Evolutionary conservation across 1,140 invertebrate genomes (phyloP).

Genomic region (Drosophila nigromelanica): DNA sequence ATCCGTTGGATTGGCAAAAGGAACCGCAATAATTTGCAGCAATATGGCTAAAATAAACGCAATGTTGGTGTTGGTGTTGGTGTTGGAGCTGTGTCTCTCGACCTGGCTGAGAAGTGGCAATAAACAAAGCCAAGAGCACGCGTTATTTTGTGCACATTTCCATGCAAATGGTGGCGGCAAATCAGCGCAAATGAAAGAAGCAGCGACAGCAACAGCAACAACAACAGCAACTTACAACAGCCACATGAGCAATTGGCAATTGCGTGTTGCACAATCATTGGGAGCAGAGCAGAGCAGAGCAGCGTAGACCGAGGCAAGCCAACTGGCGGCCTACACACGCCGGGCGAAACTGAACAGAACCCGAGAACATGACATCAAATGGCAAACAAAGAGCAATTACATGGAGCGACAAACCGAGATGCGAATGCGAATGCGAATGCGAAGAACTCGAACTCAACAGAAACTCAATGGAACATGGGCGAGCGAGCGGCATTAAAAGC

Average conservation of each 20-base stretch:
- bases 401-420: constrained; percentile 48
- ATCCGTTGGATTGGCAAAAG: constrained; percentile 58
- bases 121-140: constrained; percentile 76
- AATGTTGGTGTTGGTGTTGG: constrained; percentile 29
- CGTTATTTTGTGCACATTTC: constrained; percentile 71
- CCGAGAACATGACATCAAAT: constrained; percentile 75
- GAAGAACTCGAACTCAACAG: neutral
- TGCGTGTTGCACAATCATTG: constrained; percentile 79
- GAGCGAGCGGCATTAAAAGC: constrained; percentile 58
- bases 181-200: constrained; percentile 66
- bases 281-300: constrained; percentile 32
- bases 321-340: constrained; percentile 66
- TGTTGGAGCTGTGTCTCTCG: constrained; percentile 15
- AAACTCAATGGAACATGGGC: constrained; percentile 57
- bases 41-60: constrained; percentile 75
- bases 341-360: constrained; percentile 20
- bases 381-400: constrained; percentile 80
- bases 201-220: constrained; percentile 26
- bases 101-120: constrained; percentile 56
- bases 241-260: constrained; percentile 54
- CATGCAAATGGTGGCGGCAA: constrained; percentile 74
- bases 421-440: constrained; percentile 15
- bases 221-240: constrained; percentile 17
- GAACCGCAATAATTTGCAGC: constrained; percentile 70
- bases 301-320: constrained; percentile 24